Evolutionary conservation across 2,888 invertebrate species (phyloP).

Genomic region (Latheticus oryzae): DNA sequence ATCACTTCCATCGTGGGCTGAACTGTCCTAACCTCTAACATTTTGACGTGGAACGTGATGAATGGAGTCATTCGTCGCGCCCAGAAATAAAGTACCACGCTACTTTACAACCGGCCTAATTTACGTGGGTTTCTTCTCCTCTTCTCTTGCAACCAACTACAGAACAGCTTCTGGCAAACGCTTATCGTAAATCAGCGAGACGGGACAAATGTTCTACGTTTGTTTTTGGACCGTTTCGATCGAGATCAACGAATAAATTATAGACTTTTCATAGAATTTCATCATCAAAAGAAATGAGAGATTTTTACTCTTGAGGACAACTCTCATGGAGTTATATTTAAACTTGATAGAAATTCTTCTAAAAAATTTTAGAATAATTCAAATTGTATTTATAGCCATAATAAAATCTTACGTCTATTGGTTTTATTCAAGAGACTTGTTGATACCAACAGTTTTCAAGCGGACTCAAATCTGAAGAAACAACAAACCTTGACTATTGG

Average conservation of each 20-base stretch:
- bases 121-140: constrained; percentile 51
- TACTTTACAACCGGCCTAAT: constrained; percentile 54
- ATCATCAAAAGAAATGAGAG: constrained; percentile 13
- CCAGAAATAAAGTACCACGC: constrained; percentile 46
- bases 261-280: constrained; percentile 32
- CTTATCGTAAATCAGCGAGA: constrained; percentile 57
- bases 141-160: constrained; percentile 42
- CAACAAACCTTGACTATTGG: too few species aligned
- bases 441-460: too few species aligned
- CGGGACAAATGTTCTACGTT: constrained; percentile 57
- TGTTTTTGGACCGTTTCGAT: constrained; percentile 54
- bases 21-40: constrained; percentile 48
- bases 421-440: too few species aligned
- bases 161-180: constrained; percentile 50
- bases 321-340: too few species aligned
- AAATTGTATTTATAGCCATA: too few species aligned
- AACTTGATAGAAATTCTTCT: too few species aligned
- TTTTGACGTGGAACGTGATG: constrained; percentile 45
- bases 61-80: constrained; percentile 45
- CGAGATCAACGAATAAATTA: constrained; percentile 51
- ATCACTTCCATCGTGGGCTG: constrained; percentile 46
- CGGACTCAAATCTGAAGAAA: too few species aligned
- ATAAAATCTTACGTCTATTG: too few species aligned
- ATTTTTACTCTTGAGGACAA: too few species aligned
- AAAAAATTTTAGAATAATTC: too few species aligned